A percentile compares a stretch with the other conserved stretches of the same genome.
Evolutionary conservation across 2,113 vertebrate genomes (phyloP).

Genomic region (Lasiurus cinereus): DNA sequence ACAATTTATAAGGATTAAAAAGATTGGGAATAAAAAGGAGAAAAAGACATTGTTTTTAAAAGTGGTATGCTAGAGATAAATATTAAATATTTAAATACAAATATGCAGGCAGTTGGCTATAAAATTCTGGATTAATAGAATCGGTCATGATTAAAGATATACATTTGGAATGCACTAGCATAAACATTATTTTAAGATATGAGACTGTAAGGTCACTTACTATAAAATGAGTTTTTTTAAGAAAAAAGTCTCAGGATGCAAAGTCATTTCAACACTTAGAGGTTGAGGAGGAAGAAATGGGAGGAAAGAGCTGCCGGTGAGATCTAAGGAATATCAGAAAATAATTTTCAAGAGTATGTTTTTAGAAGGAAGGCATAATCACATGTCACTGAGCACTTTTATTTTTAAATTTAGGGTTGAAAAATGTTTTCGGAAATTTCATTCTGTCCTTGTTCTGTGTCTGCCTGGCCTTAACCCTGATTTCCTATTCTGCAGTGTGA

Average conservation of each 20-base stretch:
- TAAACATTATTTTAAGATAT: neutral
- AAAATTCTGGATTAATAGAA: neutral
- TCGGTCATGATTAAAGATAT: neutral
- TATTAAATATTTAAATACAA: neutral
- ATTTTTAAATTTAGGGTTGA: neutral
- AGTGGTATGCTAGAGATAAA: neutral
- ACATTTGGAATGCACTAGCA: neutral
- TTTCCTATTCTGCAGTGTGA: neutral
- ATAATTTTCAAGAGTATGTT: neutral
- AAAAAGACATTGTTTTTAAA: neutral
- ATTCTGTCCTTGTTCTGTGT: neutral
- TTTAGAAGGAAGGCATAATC: neutral
- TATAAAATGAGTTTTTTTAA: neutral
- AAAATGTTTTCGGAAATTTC: neutral
- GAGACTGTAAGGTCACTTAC: neutral
- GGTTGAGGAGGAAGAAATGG: neutral
- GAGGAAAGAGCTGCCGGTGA: neutral
- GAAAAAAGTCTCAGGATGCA: neutral
- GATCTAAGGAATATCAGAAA: slow-evolving; percentile 1
- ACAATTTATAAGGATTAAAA: neutral
- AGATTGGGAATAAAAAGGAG: neutral
- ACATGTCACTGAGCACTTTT: neutral
- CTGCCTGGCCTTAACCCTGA: neutral
- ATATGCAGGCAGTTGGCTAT: neutral
- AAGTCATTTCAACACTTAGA: neutral